Percentiles rank a stretch among this genome's conserved stretches.
Evolutionary conservation across 2,888 invertebrate genomes (phyloP).

Genomic region (Papilio gigon): DNA sequence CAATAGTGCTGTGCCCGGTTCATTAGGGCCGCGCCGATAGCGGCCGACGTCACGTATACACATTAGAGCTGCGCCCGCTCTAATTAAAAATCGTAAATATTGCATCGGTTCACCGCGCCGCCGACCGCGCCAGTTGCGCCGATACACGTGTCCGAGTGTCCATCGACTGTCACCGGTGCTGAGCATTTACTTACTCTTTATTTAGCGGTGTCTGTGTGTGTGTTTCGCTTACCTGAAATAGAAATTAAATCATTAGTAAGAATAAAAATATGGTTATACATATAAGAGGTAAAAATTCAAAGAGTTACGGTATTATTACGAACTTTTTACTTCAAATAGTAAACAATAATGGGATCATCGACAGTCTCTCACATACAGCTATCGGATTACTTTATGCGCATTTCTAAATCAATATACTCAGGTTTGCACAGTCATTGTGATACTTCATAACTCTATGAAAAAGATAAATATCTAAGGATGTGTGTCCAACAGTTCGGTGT

Average conservation of each 20-base stretch:
- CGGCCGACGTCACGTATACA: slow-evolving; percentile 51
- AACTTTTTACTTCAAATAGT: no score
- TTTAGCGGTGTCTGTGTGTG: not conserved
- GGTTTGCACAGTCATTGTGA: no score
- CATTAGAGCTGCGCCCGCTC: slow-evolving; percentile 51
- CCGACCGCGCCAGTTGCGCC: slow-evolving; percentile 47
- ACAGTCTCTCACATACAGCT: no score
- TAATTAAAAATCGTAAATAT: slow-evolving; percentile 71
- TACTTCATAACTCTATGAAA: not conserved
- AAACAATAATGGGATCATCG: no score
- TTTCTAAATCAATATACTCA: no score
- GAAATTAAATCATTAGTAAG: slow-evolving; percentile 56
- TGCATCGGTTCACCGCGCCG: slow-evolving; percentile 45
- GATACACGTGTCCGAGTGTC: not conserved
- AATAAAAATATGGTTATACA: no score
- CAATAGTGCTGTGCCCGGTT: slow-evolving; percentile 42
- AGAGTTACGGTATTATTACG: no score
- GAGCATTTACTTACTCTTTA: slow-evolving; percentile 24
- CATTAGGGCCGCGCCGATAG: slow-evolving; percentile 44
- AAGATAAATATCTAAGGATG: slow-evolving; percentile 12
- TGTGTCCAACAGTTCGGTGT: slow-evolving; percentile 16
- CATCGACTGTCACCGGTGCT: not conserved
- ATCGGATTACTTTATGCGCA: no score
- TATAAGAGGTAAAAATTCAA: no score
- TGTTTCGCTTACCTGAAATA: slow-evolving; percentile 66